Evolutionary conservation across 1,140 invertebrate genomes (phyloP).

Genomic region (Zaprionus tsacasi): DNA sequence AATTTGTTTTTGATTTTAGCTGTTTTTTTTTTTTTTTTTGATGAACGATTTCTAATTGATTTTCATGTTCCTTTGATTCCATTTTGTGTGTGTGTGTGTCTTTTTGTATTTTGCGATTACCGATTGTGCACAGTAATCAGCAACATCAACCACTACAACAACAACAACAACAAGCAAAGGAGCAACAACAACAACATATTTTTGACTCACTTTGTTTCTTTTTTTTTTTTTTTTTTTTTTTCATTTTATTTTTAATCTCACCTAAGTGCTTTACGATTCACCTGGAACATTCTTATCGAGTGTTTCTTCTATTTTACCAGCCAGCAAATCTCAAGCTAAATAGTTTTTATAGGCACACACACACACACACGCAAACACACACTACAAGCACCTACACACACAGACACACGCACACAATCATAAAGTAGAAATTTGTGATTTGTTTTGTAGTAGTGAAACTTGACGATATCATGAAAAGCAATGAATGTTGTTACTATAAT

Average conservation of each 20-base stretch:
- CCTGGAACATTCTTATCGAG: slow-evolving; percentile 31
- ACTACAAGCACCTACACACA: neutral
- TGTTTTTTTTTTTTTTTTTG: neutral
- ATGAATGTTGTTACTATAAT: neutral
- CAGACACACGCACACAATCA: neutral
- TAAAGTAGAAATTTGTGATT: neutral
- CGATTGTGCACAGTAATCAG: slow-evolving; percentile 21
- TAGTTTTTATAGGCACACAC: slow-evolving; percentile 1
- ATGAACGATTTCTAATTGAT: slow-evolving; percentile 9
- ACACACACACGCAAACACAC: neutral
- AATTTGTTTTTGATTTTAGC: slow-evolving; percentile 18
- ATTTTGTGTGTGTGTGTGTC: slow-evolving; percentile 10
- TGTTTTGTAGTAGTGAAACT: neutral
- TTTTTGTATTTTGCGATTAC: slow-evolving; percentile 37
- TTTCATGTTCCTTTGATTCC: neutral
- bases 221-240: neutral
- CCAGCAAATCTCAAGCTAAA: slow-evolving; percentile 26
- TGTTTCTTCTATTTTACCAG: neutral
- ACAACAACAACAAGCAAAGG: slow-evolving; percentile 11
- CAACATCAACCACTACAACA: slow-evolving; percentile 23
- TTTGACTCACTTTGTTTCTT: neutral
- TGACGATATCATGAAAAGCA: neutral
- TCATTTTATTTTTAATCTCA: neutral
- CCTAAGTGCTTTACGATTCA: slow-evolving; percentile 19
- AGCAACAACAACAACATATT: neutral